Evolutionary conservation across 2,888 invertebrate species (phyloP).

Genomic region (Hypselothyrea guttata): DNA sequence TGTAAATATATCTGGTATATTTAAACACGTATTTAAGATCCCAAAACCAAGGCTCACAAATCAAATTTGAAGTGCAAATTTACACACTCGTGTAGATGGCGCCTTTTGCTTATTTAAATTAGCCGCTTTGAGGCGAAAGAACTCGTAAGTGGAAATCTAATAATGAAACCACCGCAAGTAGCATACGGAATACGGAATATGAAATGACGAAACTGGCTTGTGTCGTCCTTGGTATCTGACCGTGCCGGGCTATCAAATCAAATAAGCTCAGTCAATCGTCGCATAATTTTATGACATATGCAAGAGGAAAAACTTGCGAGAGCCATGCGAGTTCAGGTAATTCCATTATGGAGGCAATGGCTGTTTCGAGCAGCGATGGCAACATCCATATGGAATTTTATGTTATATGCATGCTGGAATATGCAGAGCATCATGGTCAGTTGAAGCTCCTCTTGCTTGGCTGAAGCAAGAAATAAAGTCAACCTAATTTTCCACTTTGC

Average conservation of each 20-base stretch:
- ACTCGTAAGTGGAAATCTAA: slow-evolving; percentile 55
- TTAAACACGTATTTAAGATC: too few species aligned
- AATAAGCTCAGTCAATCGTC: slow-evolving; percentile 69
- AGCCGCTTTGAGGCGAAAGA: slow-evolving; percentile 30
- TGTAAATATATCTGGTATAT: too few species aligned
- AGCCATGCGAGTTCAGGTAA: slow-evolving; percentile 41
- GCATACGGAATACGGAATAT: slow-evolving; percentile 5
- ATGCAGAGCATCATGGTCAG: slow-evolving; percentile 22
- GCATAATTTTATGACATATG: slow-evolving; percentile 68
- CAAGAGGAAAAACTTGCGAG: slow-evolving; percentile 12
- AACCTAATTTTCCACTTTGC: slow-evolving; percentile 78
- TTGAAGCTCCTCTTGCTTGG: slow-evolving; percentile 9
- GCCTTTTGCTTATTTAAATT: slow-evolving; percentile 37
- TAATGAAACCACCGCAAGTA: slow-evolving; percentile 37
- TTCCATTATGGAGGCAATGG: slow-evolving; percentile 62
- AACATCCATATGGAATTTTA: slow-evolving; percentile 16
- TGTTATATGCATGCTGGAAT: slow-evolving; percentile 14
- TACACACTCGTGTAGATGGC: too few species aligned
- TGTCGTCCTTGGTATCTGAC: not conserved
- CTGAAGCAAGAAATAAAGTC: slow-evolving; percentile 47
- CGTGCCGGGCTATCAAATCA: slow-evolving; percentile 51
- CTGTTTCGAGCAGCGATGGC: slow-evolving; percentile 39
- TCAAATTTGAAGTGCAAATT: too few species aligned
- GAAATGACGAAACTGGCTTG: not conserved
- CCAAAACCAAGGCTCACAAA: too few species aligned